Conservation (phyloP, 2,113 vertebrate genomes). For the Martes martes region DNA sequence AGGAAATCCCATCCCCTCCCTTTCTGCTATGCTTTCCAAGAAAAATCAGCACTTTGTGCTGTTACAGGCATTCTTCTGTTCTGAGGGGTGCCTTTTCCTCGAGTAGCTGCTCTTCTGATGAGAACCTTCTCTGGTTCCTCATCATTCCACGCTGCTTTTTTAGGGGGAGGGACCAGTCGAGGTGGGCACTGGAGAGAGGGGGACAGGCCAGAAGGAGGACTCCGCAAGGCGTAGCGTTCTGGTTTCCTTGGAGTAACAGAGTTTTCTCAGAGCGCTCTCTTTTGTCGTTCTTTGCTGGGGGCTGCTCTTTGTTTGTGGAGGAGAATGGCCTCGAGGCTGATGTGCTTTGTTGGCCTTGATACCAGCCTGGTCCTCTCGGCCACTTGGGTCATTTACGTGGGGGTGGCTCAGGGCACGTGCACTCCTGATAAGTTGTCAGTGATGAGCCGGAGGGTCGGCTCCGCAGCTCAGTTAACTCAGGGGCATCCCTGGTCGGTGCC, state of each 20-base stretch:
- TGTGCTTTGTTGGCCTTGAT: neutral
- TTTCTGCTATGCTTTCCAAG: neutral
- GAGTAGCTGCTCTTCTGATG: neutral
- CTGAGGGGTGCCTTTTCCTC: rapidly evolving
- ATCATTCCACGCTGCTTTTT: rapidly evolving
- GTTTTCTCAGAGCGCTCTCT: rapidly evolving
- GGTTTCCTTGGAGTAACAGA: too few species aligned
- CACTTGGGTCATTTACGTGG: rapidly evolving
- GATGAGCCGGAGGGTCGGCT: rapidly evolving
- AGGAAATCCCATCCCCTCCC: neutral
- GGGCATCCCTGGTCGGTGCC: neutral
- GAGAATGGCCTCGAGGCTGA: neutral
- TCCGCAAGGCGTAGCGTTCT: rapidly evolving
- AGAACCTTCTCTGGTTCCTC: too few species aligned
- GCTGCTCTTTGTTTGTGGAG: rapidly evolving
- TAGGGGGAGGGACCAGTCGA: neutral
- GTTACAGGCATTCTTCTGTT: rapidly evolving
- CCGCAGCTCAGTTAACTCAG: neutral
- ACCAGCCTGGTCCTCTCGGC: neutral
- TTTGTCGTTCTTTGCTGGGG: rapidly evolving
- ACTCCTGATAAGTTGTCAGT: rapidly evolving
- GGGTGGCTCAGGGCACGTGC: rapidly evolving
- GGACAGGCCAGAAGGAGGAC: rapidly evolving
- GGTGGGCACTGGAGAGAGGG: neutral
- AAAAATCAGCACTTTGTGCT: rapidly evolving